Evolutionary conservation across 2,888 invertebrate species (phyloP), one percentile per base, ranked within the genome.

Genomic region (Tethea ocularis): DNA sequence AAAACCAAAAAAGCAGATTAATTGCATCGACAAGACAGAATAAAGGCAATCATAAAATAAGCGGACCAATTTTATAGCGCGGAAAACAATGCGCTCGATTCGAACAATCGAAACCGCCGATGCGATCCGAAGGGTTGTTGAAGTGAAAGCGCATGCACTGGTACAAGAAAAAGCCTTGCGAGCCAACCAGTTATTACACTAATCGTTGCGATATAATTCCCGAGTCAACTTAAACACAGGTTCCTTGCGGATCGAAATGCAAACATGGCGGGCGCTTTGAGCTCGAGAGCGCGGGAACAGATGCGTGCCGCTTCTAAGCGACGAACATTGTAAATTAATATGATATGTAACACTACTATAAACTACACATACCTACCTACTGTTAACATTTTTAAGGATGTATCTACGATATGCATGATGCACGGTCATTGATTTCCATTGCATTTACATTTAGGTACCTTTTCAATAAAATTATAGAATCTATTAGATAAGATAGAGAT

Each of bases 141-240:
- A 77, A 85, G 83, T 84, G 84, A 84, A 87, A 87, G 86, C 85
- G 84, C 84, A 83, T 82, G 81, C 71, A 72, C 83, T 86, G 86
- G 86, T 89, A 88, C 83, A 86, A 88, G 87, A 91, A 90, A 91
- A 90, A 88, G 83, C 77, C 77, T 77, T 75, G 77, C 82, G 82
- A 84, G 77, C 86, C 88, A 91, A 91, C 91, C 92, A 91, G 93
- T 93, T 92, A 93, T 93, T 93, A 93, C 91, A 87, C 93, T 93
- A 93, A 93, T 93, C 92, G 92, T 86, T 83, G 85, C 88, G 90
- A 93, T 93, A 93, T 93, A 92, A 93, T 93, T 93, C 91, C 89
- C 85, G 83, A 91, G 91, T 92, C 89, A 91, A 91, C 90, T 90
- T 93, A 93, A 93, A 93, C 93, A 93, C 93, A 91, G 93, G 93